Percentiles rank a stretch among this genome's conserved stretches.
Conservation (phyloP, 2,797 vertebrate species). For the Cebuella pygmaea region DNA sequence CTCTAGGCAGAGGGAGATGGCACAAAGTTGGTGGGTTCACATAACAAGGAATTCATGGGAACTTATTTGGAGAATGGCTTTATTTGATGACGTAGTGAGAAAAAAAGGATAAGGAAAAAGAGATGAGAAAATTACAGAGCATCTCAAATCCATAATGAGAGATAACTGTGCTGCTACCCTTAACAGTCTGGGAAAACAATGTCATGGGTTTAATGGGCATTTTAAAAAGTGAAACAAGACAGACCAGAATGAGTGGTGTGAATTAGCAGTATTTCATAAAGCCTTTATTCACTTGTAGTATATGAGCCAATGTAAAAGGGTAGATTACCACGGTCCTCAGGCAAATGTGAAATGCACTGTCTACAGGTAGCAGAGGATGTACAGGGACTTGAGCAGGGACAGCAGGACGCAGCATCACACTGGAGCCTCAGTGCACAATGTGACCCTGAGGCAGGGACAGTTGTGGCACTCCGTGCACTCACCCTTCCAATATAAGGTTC, state of each 20-base stretch:
- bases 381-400: background rate
- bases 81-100: background rate
- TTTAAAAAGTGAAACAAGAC: background rate
- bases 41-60: background rate
- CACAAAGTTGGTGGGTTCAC: background rate
- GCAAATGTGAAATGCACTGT: background rate
- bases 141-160: background rate
- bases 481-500: background rate
- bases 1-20: background rate
- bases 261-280: background rate
- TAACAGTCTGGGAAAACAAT: background rate
- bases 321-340: background rate
- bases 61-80: background rate
- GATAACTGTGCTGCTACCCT: background rate
- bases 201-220: background rate
- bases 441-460: background rate
- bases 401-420: background rate
- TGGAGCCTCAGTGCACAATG: background rate
- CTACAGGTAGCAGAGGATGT: background rate
- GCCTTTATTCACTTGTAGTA: background rate
- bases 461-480: rapidly evolving
- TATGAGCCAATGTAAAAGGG: background rate
- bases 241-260: background rate
- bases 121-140: background rate
- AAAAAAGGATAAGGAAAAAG: background rate